Evolutionary conservation across 2,113 vertebrate species (phyloP), one percentile per base, ranked within the genome.

Genomic region (Australoheros scitulus): DNA sequence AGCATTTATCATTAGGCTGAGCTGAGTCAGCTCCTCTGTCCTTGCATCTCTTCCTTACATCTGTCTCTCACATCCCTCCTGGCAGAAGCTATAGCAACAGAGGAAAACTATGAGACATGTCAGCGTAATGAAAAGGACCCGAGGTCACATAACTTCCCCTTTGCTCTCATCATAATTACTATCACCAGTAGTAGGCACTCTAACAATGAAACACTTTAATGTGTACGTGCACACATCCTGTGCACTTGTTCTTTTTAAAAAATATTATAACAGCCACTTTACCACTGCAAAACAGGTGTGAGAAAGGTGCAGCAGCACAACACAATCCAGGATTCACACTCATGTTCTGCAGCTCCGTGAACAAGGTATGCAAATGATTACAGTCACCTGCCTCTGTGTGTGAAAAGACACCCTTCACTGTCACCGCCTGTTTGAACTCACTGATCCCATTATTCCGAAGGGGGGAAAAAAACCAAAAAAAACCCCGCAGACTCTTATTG

Each of bases 371-470:
- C 52, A 75, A 84, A 89, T 79, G 76, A 79, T 5, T 9, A 15
- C 47, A 61, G 61, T 77, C 78, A 76, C 65, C 76, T 58, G 81
- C 61, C 57, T 83, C 7, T 5, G 58, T 5, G 58, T 60, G 68
- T 41, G 78, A 85, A 84, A 78, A 80, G 80, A 83, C 78, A 84
- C 84, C 56, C 70, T 57, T 65, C 79, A 63, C 74, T 5, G 76
- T 60, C 83, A 61, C 26, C 10, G 56, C 29, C 38, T 36, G 20
- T 76, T 64, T 64, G 47, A 84, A 84, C 65, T 55, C 80, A 14
- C 77, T 77, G 36, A 81, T 59, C 64, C 61, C 64, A 61, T 88
- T 90, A 90, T 83, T 86, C 52, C 78, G 78, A 82, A 29, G 76
- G 77, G 58, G 70, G 81, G 76, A n/a, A 11, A 24, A 52, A 20